Evolutionary conservation across 2,113 vertebrate species (phyloP).

Genomic region (Indicator maculatus): DNA sequence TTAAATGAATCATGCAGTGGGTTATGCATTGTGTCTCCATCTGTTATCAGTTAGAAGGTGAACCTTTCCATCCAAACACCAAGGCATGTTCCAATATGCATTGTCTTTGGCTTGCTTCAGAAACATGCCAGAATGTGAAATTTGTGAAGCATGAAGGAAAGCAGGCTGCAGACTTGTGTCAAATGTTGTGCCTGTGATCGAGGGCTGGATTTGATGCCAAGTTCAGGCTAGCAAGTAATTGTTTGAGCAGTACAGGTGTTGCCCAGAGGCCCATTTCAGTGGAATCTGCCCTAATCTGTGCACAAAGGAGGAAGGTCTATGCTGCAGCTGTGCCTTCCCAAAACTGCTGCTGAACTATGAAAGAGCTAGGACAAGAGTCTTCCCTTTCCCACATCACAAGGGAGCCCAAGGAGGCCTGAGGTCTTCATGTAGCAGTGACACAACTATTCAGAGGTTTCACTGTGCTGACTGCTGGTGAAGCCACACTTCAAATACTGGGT

Average conservation of each 20-base stretch:
- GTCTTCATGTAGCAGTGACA: background rate
- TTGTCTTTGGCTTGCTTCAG: constrained; percentile 14
- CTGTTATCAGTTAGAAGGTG: constrained; percentile 3
- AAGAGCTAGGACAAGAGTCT: background rate
- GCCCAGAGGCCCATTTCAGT: background rate
- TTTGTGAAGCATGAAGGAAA: background rate
- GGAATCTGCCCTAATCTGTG: background rate
- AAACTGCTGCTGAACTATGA: background rate
- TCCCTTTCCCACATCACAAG: background rate
- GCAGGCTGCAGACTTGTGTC: background rate
- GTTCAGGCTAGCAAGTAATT: background rate
- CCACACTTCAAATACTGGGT: too few species aligned
- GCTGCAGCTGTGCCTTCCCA: rapidly evolving
- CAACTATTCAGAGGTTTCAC: rapidly evolving
- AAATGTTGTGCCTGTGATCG: background rate
- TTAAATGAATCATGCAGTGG: background rate
- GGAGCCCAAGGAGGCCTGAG: background rate
- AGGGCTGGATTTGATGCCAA: background rate
- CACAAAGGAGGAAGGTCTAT: background rate
- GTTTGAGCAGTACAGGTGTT: background rate
- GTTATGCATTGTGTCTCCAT: background rate
- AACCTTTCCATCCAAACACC: background rate
- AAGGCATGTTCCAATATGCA: background rate
- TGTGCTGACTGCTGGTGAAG: too few species aligned
- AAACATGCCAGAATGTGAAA: background rate